Evolutionary conservation across 2,113 vertebrate species (phyloP).

Genomic region (Trematomus loennbergii): DNA sequence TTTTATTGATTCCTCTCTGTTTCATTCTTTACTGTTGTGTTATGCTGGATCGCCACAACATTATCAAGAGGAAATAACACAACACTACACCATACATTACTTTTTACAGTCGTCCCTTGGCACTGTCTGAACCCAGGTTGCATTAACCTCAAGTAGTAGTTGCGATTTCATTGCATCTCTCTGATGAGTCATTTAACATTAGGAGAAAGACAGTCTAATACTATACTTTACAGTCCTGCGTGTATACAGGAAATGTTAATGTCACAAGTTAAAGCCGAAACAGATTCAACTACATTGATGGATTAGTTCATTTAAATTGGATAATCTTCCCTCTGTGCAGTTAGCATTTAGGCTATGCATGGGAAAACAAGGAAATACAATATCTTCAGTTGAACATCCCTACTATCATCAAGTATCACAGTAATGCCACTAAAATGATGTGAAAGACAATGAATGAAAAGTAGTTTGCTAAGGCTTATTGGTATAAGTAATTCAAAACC

Average conservation of each 20-base stretch:
- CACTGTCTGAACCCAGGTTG: conserved; percentile 11
- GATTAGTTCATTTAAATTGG: conserved; percentile 23
- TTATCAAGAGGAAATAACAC: conserved; percentile 33
- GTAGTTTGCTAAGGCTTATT: background rate
- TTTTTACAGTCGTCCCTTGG: conserved; percentile 25
- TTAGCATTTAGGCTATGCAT: conserved; percentile 1
- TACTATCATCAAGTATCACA: background rate
- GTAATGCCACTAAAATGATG: background rate
- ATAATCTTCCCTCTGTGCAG: background rate
- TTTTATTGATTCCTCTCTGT: no score
- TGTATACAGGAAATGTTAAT: background rate
- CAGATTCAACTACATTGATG: background rate
- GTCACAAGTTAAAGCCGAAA: background rate
- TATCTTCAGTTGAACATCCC: conserved; percentile 3
- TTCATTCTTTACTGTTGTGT: no score
- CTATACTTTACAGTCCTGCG: background rate
- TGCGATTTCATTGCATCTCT: conserved; percentile 14
- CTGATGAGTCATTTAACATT: conserved; percentile 27
- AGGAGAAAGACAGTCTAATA: background rate
- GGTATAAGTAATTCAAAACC: background rate
- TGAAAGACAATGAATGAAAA: conserved; percentile 2
- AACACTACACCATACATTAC: conserved; percentile 10
- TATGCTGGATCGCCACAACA: no score
- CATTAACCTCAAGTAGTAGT: conserved; percentile 18
- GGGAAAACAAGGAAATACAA: conserved; percentile 12